phyloP scores from a whole-genome alignment of 2,113 vertebrate genomes.

The Pygoscelis antarcticus region DNA sequence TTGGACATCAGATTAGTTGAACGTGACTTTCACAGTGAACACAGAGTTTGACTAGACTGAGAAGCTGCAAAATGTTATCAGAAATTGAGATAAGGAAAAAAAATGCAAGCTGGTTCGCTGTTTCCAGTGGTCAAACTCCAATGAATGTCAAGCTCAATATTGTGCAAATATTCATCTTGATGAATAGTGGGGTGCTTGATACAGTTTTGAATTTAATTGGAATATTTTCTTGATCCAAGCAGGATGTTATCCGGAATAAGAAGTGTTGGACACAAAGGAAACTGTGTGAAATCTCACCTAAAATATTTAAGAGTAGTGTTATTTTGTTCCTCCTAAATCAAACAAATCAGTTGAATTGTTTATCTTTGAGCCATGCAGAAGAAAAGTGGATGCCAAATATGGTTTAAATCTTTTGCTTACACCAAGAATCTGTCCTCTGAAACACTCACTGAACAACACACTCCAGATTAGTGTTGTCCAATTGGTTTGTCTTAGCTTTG shows the following conservation, averaged over 20 bases:
- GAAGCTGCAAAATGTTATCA: not conserved
- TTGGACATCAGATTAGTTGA: not conserved
- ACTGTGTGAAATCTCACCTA: not conserved
- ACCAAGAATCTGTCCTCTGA: not conserved
- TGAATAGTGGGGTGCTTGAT: not conserved
- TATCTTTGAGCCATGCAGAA: not conserved
- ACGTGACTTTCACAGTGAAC: not conserved
- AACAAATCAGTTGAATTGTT: not conserved
- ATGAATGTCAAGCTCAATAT: not conserved
- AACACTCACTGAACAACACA: not conserved
- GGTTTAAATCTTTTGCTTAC: not conserved
- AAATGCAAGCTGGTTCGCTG: rapidly evolving
- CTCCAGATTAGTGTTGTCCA: not conserved
- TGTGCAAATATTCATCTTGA: not conserved
- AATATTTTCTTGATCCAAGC: not conserved
- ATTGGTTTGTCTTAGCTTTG: not conserved
- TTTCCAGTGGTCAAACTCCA: not conserved
- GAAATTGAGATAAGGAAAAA: not conserved
- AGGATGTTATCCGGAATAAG: not conserved
- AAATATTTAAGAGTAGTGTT: not conserved
- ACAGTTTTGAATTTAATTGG: not conserved
- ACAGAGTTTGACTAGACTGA: not conserved
- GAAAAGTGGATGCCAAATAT: not conserved
- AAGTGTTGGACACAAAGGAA: not conserved
- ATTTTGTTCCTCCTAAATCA: not conserved